A percentile compares a stretch with the other conserved stretches of the same genome.
These are phyloP conservation scores for Notolabrus celidotus DNA, from an alignment of 2,797 vertebrate genomes.

Conservation along the genomic window DNA sequence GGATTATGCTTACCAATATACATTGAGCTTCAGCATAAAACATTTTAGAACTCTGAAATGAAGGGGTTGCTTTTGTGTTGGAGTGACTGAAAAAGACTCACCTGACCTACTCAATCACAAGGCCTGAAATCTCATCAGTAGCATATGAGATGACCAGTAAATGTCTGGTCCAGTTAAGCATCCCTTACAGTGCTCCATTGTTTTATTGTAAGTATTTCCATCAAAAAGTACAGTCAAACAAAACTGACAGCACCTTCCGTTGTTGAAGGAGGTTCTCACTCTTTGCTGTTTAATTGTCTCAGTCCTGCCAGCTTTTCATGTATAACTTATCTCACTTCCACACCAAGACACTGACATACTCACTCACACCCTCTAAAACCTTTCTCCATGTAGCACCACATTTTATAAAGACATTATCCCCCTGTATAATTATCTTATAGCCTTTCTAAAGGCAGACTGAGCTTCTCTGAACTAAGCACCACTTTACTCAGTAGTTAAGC, in stretches of 20 bases:
- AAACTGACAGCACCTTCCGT: no score
- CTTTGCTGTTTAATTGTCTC: no score
- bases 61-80: neutral
- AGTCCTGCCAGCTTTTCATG: no score
- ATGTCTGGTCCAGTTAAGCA: neutral
- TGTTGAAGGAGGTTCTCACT: no score
- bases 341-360: conserved; percentile 6
- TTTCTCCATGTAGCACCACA: conserved; percentile 40
- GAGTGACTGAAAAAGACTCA: neutral
- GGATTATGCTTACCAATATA: no score
- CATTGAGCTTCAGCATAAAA: neutral
- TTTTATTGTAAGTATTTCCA: neutral
- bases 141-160: neutral
- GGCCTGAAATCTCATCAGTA: conserved; percentile 6
- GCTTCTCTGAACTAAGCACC: conserved; percentile 67
- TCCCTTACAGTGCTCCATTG: neutral
- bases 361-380: conserved; percentile 15
- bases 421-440: conserved; percentile 61
- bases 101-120: neutral
- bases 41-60: neutral
- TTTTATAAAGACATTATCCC: conserved; percentile 64
- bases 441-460: conserved; percentile 52
- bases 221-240: neutral
- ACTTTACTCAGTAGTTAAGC: conserved; percentile 53
- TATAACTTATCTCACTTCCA: neutral